Evolutionary conservation across 2,888 invertebrate species (phyloP), one percentile per base, ranked within the genome.

Genomic region (Cryptocephalus moraei): DNA sequence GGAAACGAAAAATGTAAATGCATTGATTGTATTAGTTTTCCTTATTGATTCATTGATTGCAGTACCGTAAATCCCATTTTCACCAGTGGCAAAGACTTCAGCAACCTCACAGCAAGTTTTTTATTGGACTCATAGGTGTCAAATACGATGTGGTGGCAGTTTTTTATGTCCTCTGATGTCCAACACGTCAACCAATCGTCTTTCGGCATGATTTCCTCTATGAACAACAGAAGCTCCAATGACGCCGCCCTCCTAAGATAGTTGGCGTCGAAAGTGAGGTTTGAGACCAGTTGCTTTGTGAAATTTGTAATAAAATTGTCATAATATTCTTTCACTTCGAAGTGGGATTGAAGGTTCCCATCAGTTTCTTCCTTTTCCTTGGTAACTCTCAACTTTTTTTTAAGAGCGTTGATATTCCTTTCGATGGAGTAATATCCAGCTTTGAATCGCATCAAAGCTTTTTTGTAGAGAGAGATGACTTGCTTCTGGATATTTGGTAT

Each of bases 121-220:
- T 91, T 89, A 64, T 89, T 91, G 8, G 72, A 72, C 64, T 91
- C 91, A 58, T 87, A 91, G 9, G 83, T 80, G 62, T 91, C 91
- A 36, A 58, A 58, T n/a, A 66, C 39, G 38, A 66, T 58, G 36
- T 54, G 55, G 41, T 62, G 63, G 39, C 65, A 55, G 49, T 65
- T 65, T 31, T 59, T 55, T 10, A 66, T 55, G 45, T 64, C 62
- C 12, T 61, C 58, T 10, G 51, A 53, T 6, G 53, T 44, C 61
- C 62, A 63, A 44, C 55, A 56, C 12, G 31, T 38, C 13, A 51
- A 47, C 61, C 62, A 66, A 49, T 57, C 49, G 4, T 50, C 69
- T 62, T n/a, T 41, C 1, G 53, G 14, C 10, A 57, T 12, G 32
- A 55, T 48, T 2, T 45, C 45, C 43, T 59, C 53, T 11, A 64